phyloP scores from a whole-genome alignment of 1,140 invertebrate species.

The Aphis gossypii region DNA sequence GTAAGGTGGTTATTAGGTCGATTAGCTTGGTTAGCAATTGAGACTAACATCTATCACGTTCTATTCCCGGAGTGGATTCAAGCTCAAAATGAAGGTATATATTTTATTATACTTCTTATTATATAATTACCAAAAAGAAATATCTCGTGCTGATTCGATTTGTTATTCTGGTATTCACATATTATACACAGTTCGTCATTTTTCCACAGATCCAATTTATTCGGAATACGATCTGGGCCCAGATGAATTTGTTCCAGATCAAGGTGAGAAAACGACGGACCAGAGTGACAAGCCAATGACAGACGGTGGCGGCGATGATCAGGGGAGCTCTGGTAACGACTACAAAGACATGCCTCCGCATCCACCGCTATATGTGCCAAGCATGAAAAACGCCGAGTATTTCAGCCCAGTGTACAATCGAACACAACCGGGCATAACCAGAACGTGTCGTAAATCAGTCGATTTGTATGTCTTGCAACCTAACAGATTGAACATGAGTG shows the following conservation, averaged over 20 bases:
- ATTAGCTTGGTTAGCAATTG: constrained; percentile 64
- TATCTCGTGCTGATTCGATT: background rate
- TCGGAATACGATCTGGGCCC: constrained; percentile 34
- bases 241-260: constrained; percentile 62
- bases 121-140: background rate
- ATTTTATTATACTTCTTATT: background rate
- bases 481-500: constrained; percentile 79
- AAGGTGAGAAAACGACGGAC: constrained; percentile 61
- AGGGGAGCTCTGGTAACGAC: background rate
- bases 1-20: constrained; percentile 66
- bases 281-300: constrained; percentile 62
- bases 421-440: constrained; percentile 63
- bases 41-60: constrained; percentile 64
- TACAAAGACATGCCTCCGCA: constrained; percentile 60
- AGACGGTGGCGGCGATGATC: constrained; percentile 63
- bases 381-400: constrained; percentile 63
- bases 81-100: constrained; percentile 51
- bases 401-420: constrained; percentile 62
- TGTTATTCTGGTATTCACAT: background rate
- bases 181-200: background rate
- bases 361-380: constrained; percentile 63
- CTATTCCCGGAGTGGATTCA: constrained; percentile 63
- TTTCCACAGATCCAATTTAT: constrained; percentile 27
- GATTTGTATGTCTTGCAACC: constrained; percentile 87
- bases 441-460: constrained; percentile 85